These are phyloP conservation scores for Istiophorus platypterus DNA, from an alignment of 2,113 vertebrate genomes.

Conservation along the genomic window DNA sequence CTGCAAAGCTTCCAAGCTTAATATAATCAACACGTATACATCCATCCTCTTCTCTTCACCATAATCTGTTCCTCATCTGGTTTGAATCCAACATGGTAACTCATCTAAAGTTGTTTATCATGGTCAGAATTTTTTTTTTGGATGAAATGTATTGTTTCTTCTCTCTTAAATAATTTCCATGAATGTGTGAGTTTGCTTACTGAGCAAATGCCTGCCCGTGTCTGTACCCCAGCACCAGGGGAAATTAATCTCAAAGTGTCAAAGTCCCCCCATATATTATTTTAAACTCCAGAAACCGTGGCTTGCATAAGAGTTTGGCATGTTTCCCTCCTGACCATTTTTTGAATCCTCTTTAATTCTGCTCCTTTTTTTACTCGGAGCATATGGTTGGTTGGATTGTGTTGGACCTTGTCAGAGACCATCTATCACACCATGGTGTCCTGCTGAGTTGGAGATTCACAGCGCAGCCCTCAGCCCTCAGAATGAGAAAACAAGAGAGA, in stretches of 20 bases:
- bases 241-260: slow-evolving; percentile 55
- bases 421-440: slow-evolving; percentile 80
- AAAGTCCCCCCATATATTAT: slow-evolving; percentile 57
- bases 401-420: slow-evolving; percentile 80
- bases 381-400: slow-evolving; percentile 78
- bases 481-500: slow-evolving; percentile 73
- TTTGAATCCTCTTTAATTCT: slow-evolving; percentile 74
- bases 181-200: slow-evolving; percentile 39
- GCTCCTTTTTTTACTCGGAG: slow-evolving; percentile 67
- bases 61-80: slow-evolving; percentile 17
- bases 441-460: slow-evolving; percentile 76
- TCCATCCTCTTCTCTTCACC: neutral
- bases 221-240: slow-evolving; percentile 29
- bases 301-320: slow-evolving; percentile 72
- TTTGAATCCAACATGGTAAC: slow-evolving; percentile 1
- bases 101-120: neutral
- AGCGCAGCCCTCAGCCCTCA: slow-evolving; percentile 62
- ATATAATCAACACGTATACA: neutral
- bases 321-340: slow-evolving; percentile 65
- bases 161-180: slow-evolving; percentile 26
- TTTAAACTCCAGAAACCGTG: slow-evolving; percentile 58
- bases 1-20: neutral
- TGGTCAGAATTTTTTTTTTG: slow-evolving; percentile 21
- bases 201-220: slow-evolving; percentile 50
- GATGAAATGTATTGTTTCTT: slow-evolving; percentile 27